Conservation (phyloP, 23 tunicate genomes). For the Oikopleura dioica region DNA sequence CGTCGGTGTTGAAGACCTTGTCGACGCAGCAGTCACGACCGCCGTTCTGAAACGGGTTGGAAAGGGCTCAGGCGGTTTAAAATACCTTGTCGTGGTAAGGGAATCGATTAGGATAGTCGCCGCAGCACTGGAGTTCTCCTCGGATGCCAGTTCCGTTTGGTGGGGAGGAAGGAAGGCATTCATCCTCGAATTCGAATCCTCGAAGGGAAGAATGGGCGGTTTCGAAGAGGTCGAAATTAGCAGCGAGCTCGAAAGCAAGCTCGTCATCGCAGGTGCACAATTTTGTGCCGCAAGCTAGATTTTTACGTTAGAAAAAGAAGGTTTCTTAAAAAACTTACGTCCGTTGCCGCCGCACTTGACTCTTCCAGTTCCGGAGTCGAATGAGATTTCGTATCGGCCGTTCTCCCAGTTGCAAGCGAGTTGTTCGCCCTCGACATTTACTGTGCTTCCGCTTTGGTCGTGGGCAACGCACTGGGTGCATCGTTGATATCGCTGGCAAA, state of each 20-base stretch:
- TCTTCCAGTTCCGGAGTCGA: not conserved
- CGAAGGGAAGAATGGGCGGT: not conserved
- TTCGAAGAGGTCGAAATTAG: not conserved
- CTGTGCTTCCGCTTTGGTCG: not conserved
- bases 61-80: no score
- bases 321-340: no score
- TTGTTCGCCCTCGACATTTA: not conserved
- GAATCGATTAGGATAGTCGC: not conserved
- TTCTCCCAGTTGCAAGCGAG: slow-evolving; percentile 3
- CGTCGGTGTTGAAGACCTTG: no score
- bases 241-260: not conserved
- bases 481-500: not conserved
- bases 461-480: not conserved
- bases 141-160: not conserved
- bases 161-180: not conserved
- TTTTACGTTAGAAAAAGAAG: no score
- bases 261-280: slow-evolving; percentile 4
- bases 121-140: slow-evolving; percentile 10
- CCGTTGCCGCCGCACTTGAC: not conserved
- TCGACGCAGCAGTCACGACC: no score
- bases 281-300: no score
- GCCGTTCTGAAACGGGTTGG: no score
- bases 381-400: not conserved
- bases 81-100: slow-evolving; percentile 12
- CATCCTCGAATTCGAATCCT: not conserved